These are phyloP conservation scores for Macrobrachium nipponense DNA, from an alignment of 1,140 invertebrate species.

Conservation along the genomic window DNA sequence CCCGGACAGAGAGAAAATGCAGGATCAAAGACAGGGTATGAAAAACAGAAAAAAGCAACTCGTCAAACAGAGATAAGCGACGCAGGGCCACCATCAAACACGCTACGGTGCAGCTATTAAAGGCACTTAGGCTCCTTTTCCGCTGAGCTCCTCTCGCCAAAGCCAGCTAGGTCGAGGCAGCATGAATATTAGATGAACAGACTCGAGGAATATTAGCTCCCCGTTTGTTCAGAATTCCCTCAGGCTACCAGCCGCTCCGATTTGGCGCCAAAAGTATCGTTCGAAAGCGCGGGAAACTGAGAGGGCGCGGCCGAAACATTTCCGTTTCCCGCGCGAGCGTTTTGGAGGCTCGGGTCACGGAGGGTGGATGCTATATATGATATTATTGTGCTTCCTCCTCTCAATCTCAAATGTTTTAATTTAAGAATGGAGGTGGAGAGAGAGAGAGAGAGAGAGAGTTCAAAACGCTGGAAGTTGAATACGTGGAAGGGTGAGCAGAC, in stretches of 20 bases:
- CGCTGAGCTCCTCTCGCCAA: slow-evolving; percentile 35
- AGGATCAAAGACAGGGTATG: slow-evolving; percentile 23
- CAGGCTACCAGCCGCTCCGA: slow-evolving; percentile 30
- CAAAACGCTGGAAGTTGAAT: too few species aligned
- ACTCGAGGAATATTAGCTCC: slow-evolving; percentile 39
- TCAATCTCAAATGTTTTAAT: slow-evolving; percentile 45
- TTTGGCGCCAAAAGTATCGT: slow-evolving; percentile 40
- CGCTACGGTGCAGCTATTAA: slow-evolving; percentile 37
- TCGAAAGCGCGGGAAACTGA: slow-evolving; percentile 15
- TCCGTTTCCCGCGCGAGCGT: slow-evolving; percentile 15
- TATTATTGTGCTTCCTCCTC: slow-evolving; percentile 44
- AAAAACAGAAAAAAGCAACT: slow-evolving; percentile 14
- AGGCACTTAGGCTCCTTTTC: slow-evolving; percentile 37
- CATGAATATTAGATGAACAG: slow-evolving; percentile 44
- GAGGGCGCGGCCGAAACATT: slow-evolving; percentile 20
- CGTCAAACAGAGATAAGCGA: slow-evolving; percentile 39
- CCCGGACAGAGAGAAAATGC: slow-evolving; percentile 31
- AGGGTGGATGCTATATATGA: slow-evolving; percentile 40
- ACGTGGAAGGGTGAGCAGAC: slow-evolving; percentile 11
- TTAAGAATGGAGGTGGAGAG: slow-evolving; percentile 36
- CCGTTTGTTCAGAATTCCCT: slow-evolving; percentile 41
- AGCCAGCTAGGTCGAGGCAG: slow-evolving; percentile 35
- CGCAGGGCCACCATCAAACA: slow-evolving; percentile 34
- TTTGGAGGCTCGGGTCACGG: background rate
- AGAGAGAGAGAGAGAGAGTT: too few species aligned